Evolutionary conservation across 2,888 invertebrate genomes (phyloP).

Genomic region (Toxonevra muliebris): DNA sequence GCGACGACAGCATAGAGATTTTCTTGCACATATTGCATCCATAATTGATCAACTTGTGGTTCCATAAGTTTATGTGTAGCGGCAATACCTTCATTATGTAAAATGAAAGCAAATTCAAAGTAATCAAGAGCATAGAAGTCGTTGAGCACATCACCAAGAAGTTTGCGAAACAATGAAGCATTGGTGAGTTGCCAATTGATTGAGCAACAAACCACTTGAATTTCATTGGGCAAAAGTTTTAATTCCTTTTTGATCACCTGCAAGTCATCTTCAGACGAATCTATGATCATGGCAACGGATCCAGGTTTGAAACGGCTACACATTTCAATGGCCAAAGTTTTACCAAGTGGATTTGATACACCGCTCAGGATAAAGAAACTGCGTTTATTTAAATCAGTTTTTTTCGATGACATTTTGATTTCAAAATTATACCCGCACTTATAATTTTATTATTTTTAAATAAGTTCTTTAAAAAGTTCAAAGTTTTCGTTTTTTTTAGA

Average conservation of each 20-base stretch:
- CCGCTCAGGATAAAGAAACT: constrained; percentile 81
- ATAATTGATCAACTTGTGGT: constrained; percentile 48
- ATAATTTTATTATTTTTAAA: constrained; percentile 13
- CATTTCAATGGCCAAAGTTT: constrained; percentile 77
- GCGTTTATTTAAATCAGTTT: constrained; percentile 70
- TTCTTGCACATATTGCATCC: constrained; percentile 52
- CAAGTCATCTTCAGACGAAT: constrained; percentile 75
- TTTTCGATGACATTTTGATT: constrained; percentile 51
- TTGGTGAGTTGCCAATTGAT: constrained; percentile 41
- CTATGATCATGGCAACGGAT: constrained; percentile 79
- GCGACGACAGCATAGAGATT: constrained; percentile 53
- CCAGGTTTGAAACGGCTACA: constrained; percentile 73
- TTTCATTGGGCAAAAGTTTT: constrained; percentile 62
- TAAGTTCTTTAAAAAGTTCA: constrained; percentile 17
- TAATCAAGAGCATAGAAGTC: constrained; percentile 21
- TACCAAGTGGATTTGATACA: constrained; percentile 85
- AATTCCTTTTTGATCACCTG: constrained; percentile 71
- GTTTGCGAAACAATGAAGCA: constrained; percentile 34
- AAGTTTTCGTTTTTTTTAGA: constrained; percentile 23
- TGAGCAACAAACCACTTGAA: constrained; percentile 64
- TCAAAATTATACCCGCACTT: constrained; percentile 14
- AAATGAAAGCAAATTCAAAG: constrained; percentile 53
- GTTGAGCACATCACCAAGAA: constrained; percentile 40
- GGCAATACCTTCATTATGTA: constrained; percentile 57
- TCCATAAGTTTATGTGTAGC: constrained; percentile 54